Conservation (phyloP, 2,797 vertebrate genomes). For the Apodemus agrarius region DNA sequence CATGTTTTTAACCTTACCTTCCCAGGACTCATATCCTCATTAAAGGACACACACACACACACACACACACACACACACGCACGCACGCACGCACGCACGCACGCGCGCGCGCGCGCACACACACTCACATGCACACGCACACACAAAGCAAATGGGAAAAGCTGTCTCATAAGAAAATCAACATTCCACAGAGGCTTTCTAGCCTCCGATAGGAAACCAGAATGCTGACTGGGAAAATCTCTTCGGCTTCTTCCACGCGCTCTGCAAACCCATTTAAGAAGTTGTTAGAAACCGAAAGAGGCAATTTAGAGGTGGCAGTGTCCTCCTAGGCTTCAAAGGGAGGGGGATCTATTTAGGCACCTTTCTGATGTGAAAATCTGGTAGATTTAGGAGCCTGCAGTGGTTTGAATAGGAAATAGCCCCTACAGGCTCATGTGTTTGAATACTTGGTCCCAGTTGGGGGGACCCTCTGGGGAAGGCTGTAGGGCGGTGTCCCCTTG, state of each 20-base stretch:
- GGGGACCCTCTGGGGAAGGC: neutral
- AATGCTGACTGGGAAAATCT: neutral
- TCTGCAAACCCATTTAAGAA: constrained; percentile 49
- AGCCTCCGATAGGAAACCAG: neutral
- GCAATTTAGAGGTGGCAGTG: constrained; percentile 44
- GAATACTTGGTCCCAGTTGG: neutral
- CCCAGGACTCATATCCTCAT: neutral
- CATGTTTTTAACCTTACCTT: neutral
- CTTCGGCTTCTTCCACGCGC: constrained; percentile 30
- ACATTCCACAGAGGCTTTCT: constrained; percentile 45
- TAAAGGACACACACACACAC: constrained; percentile 26
- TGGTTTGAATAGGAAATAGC: neutral
- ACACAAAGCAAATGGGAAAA: constrained; percentile 39
- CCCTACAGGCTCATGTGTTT: neutral
- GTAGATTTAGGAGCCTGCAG: neutral
- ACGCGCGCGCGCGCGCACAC: neutral
- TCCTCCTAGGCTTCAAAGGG: constrained; percentile 54
- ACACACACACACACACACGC: constrained; percentile 37
- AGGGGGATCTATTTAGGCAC: constrained; percentile 35
- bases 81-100: constrained; percentile 37
- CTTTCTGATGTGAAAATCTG: constrained; percentile 35
- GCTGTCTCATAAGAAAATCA: constrained; percentile 34
- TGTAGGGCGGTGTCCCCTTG: neutral
- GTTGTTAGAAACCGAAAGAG: constrained; percentile 43
- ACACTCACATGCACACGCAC: constrained; percentile 22